Evolutionary conservation across 2,888 invertebrate species (phyloP), one percentile per base, ranked within the genome.

Genomic region (Phyto melanocephala): DNA sequence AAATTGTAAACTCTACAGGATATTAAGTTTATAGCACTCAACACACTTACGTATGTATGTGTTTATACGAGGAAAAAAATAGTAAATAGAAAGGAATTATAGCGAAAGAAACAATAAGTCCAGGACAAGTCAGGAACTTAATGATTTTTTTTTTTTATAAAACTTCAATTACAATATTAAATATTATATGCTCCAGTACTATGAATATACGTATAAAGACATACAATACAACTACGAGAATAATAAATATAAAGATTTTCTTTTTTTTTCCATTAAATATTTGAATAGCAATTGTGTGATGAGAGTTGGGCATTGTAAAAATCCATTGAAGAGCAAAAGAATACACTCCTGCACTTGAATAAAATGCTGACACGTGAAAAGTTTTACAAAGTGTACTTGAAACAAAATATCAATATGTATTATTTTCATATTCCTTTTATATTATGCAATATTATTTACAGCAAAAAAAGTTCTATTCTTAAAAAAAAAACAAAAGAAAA

Each of bases 361-460:
- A 52, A 76, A 81, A 76, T 47, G 80, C 80, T 81, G 80, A 81
- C 80, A 81, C 71, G 67, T 81, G 63, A 11, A 63, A 80, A 35
- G 52, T 65, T 56, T 70, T 2, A 15, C n/a, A 17, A 37, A 62
- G 42, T n/a, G n/a, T 42, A 71, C 80, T 81, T 71, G 76, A 45
- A 45, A 40, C 11, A 63, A 42, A 62, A 11, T 20, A 67, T 40
- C 45, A 20, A 72, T 40, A n/a, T n/a, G n/a, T n/a, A 52, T 20
- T 58, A 11, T 40, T 60, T 17, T 33, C 35, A 2, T 24, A 60
- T 71, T 15, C 24, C 52, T 37, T 68, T 52, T 22, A 40, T 52
- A 37, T 33, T 11, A 50, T 50, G 13, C 0, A 62, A 62, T 40
- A 37, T 63, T 65, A 47, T 1, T 4, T 4, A 45, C 2, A 24